Evolutionary conservation across 2,113 vertebrate genomes (phyloP), one percentile per base, ranked within the genome.

Genomic region (Mionectes macconnelli): DNA sequence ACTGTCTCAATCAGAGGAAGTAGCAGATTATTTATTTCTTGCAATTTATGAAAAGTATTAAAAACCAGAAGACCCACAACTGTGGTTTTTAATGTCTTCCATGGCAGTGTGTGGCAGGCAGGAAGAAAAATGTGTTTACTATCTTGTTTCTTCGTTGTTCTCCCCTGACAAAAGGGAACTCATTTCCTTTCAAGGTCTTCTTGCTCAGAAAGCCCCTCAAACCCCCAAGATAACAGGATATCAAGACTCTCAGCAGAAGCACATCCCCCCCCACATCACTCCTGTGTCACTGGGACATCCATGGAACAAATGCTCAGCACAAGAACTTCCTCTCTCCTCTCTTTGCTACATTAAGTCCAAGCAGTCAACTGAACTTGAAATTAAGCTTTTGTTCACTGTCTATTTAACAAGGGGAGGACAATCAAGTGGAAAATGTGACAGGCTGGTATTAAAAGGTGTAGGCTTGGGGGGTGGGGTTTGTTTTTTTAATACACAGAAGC

Each of bases 51-150:
- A 11, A 82, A 87, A 93, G 70, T 53, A 94, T 77, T 83, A 93
- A 83, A 95, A 89, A 47, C 42, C 25, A 1, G 31, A 79, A 89
- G 57, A 3, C 4, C 88, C 70, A 77, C 79, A 90, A 28, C 28
- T 62, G 78, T 52, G 70, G 63, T 53, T 94, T 89, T 73, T 62
- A 90, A 55, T 77, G 63, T 50, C 83, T 66, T 77, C 37, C 57
- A 77, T 2, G 7, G 63, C 73, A 72, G 33, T 0, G 1, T 37
- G 40, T 22, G 57, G 53, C 70, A 87, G 57, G 62, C 81, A 89
- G 55, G 50, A 80, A 94, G 94, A 82, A 84, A 84, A 94, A 89
- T 17, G 63, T 49, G 55, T 88, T 94, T 77, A 42, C 72, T 63
- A 14, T 28, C 64, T 68, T 21, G 33, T 78, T 44, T 45, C 42